A percentile compares a stretch with the other conserved stretches of the same genome.
Evolutionary conservation across 2,888 invertebrate species (phyloP).

Genomic region (Morpho achilles): DNA sequence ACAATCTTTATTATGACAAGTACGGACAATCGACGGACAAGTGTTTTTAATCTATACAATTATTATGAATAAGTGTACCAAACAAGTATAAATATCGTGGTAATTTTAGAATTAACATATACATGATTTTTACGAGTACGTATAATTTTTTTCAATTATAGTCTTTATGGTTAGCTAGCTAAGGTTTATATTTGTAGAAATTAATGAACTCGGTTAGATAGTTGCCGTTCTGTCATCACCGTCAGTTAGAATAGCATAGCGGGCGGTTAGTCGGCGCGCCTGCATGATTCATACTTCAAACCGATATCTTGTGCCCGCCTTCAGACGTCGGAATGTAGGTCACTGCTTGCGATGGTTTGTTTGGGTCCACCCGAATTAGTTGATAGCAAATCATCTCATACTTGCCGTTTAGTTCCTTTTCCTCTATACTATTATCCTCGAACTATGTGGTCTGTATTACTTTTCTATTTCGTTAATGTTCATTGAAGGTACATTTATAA

Average conservation of each 20-base stretch:
- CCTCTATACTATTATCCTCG: no score
- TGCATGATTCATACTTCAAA: conserved; percentile 67
- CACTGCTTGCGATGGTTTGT: conserved; percentile 74
- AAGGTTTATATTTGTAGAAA: conserved; percentile 3
- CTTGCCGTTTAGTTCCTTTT: conserved; percentile 29
- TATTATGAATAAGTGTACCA: background rate
- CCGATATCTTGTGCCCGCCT: conserved; percentile 50
- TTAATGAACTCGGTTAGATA: background rate
- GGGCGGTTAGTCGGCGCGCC: conserved; percentile 34
- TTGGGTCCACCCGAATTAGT: conserved; percentile 74
- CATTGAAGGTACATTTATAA: no score
- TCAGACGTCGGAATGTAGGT: conserved; percentile 70
- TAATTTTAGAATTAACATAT: no score
- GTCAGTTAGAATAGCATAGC: conserved; percentile 19
- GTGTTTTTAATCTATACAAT: background rate
- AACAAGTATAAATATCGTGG: background rate
- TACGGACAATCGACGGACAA: conserved; percentile 1
- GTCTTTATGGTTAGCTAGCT: background rate
- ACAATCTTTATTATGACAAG: conserved; percentile 1
- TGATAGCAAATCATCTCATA: conserved; percentile 72
- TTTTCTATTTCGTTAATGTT: no score
- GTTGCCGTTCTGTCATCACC: conserved; percentile 19
- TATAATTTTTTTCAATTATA: background rate
- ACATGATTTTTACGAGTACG: background rate
- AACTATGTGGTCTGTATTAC: no score